Evolutionary conservation across 2,888 invertebrate species (phyloP).

Genomic region (Tetramorium bicarinatum): DNA sequence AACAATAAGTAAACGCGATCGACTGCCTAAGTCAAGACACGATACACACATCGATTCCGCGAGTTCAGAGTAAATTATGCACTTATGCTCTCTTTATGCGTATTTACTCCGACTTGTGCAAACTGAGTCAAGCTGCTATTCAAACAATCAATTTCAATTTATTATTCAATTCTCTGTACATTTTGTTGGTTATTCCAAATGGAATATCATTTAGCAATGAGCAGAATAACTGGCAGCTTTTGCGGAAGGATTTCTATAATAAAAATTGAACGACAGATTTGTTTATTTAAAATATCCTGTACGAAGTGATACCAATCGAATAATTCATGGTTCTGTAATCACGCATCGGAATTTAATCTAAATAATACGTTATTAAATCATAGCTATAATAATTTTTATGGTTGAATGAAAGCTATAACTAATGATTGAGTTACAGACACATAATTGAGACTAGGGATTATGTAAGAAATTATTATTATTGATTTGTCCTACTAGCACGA

Average conservation of each 20-base stretch:
- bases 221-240: not conserved
- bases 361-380: not conserved
- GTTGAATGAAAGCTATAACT: not conserved
- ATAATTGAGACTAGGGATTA: not conserved
- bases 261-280: not conserved
- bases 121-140: not conserved
- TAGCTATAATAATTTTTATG: not conserved
- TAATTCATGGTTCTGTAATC: not conserved
- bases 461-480: not conserved
- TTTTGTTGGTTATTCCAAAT: not conserved
- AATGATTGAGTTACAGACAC: not conserved
- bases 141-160: conserved; percentile 18
- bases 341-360: not conserved
- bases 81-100: not conserved
- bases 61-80: conserved; percentile 7
- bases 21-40: not conserved
- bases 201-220: conserved; percentile 9
- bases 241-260: not conserved
- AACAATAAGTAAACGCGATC: not conserved
- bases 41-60: not conserved
- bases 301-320: not conserved
- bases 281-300: not conserved
- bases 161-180: not conserved
- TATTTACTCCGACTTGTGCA: conserved; percentile 3
- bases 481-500: not conserved